Evolutionary conservation across 2,888 invertebrate genomes (phyloP).

Genomic region (Hyppa rectilinea): DNA sequence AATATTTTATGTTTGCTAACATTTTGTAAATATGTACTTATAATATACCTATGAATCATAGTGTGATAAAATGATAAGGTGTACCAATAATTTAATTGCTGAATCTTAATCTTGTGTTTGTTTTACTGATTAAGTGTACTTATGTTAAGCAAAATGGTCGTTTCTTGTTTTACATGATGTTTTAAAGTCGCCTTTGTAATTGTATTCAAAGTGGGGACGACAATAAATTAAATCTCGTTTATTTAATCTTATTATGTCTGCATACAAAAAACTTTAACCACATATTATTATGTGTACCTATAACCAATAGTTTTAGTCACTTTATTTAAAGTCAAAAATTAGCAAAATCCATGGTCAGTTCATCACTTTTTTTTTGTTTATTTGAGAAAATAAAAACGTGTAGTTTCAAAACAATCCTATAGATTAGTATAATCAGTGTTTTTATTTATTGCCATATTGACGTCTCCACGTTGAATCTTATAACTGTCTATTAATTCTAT

Average conservation of each 20-base stretch:
- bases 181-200: not conserved
- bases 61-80: constrained; percentile 31
- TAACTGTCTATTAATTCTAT: too few relatives aligned
- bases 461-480: too few relatives aligned
- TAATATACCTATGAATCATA: constrained; percentile 22
- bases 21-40: constrained; percentile 20
- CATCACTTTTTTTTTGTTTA: not conserved
- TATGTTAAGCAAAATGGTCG: not conserved
- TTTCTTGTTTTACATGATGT: not conserved
- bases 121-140: constrained; percentile 23
- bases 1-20: not conserved
- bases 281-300: too few relatives aligned
- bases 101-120: constrained; percentile 19
- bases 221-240: not conserved
- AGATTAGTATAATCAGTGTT: not conserved
- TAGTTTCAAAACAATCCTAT: not conserved
- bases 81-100: constrained; percentile 27
- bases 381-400: not conserved
- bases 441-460: not conserved
- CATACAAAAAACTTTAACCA: not conserved
- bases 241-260: not conserved
- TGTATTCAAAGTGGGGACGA: not conserved
- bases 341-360: too few relatives aligned
- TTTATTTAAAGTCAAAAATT: not conserved
- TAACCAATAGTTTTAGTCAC: not conserved